Evolutionary conservation across 2,888 invertebrate genomes (phyloP), one percentile per base, ranked within the genome.

Genomic region (Spicauda simplicius): DNA sequence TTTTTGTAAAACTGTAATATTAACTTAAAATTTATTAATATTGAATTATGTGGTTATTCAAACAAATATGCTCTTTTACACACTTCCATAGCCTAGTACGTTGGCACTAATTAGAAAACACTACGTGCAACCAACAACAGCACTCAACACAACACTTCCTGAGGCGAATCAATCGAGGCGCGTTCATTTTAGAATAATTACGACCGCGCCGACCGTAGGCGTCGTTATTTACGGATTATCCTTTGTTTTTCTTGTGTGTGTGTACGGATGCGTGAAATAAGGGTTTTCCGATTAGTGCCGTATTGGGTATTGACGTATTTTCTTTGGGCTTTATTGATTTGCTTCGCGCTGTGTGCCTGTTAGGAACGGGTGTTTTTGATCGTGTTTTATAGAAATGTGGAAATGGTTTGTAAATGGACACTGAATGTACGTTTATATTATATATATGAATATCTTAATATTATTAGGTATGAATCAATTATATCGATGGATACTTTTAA

Each of bases 121-220:
- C 50, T 30, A 71, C 45, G 58, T 41, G 14, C 14, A 33, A 57
- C 50, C 14, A 16, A 52, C 60, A 58, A 63, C 48, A 19, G 30
- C 54, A 53, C 62, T 50, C 33, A 52, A 8, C 37, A 37, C 33
- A n/a, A 33, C 33, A 37, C 12, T 37, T 12, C n/a, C 45, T 45
- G 45, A n/a, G 64, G 63, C 70, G 71, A 66, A 73, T 64, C 71
- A 63, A 63, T 63, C 55, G 55, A 18, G 60, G 52, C 19, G 52
- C 56, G 70, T 69, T 74, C 71, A 75, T 75, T 73, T 72, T 71
- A 67, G 70, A 76, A 74, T 74, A 74, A 77, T 75, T 74, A 75
- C 64, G 68, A 66, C 53, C 58, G 6, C 61, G 19, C 50, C 60
- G 33, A 18, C 19, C 58, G 54, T 11, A 41, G 66, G 64, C 68